These are phyloP conservation scores for Trichacis sp. DNA, from an alignment of 2,888 invertebrate species.

Conservation along the genomic window DNA sequence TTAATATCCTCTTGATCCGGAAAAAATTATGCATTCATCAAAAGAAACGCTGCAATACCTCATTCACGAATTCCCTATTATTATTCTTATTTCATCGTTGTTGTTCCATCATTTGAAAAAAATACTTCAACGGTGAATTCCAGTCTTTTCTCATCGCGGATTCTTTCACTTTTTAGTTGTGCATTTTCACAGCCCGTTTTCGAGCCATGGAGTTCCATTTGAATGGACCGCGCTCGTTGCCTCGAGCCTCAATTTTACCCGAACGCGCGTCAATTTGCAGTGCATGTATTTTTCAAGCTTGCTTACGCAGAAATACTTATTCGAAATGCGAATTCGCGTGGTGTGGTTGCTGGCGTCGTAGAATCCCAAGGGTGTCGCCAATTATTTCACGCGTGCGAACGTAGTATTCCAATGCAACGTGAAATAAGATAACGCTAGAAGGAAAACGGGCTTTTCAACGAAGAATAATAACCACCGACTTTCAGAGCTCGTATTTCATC, in stretches of 20 bases:
- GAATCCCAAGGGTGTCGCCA: constrained; percentile 33
- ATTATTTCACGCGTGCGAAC: constrained; percentile 37
- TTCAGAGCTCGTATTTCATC: background rate
- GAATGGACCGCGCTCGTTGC: constrained; percentile 31
- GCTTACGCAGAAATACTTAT: constrained; percentile 6
- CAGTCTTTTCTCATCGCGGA: constrained; percentile 34
- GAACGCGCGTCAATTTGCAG: constrained; percentile 30
- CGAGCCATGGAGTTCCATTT: constrained; percentile 33
- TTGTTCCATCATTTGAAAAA: constrained; percentile 31
- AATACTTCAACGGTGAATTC: constrained; percentile 32
- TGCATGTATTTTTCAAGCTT: constrained; percentile 18
- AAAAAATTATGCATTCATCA: constrained; percentile 16
- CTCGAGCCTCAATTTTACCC: constrained; percentile 11
- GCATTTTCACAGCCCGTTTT: constrained; percentile 35
- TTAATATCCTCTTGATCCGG: constrained; percentile 25
- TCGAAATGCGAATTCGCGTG: constrained; percentile 26
- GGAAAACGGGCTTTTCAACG: constrained; percentile 24
- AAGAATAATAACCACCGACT: constrained; percentile 20
- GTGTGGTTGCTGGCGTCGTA: constrained; percentile 21
- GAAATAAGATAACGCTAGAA: constrained; percentile 33
- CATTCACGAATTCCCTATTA: constrained; percentile 32
- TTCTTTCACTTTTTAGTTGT: constrained; percentile 31
- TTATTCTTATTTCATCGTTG: constrained; percentile 34
- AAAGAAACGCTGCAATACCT: constrained; percentile 29
- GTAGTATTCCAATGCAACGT: constrained; percentile 23